Conservation (phyloP, 2,113 vertebrate genomes). For the Micromys minutus region DNA sequence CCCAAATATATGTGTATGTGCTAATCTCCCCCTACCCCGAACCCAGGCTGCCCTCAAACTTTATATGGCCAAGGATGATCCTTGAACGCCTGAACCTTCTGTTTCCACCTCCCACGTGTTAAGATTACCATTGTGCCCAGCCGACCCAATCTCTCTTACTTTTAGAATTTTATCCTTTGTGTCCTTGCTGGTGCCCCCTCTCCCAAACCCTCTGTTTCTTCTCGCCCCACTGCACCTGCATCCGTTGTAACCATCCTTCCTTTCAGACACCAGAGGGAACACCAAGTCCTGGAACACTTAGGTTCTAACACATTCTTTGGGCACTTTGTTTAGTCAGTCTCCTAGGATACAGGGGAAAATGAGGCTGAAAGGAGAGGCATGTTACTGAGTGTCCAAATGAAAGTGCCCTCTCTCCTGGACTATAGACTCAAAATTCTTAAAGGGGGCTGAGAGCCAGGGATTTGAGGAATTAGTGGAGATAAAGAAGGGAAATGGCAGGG, state of each 20-base stretch:
- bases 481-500: not conserved
- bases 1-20: not conserved
- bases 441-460: not conserved
- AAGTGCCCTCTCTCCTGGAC: conserved; percentile 8
- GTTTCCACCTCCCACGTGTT: not conserved
- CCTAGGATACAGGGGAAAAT: conserved; percentile 62
- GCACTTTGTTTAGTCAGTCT: conserved; percentile 61
- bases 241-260: conserved; percentile 12
- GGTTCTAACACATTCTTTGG: conserved; percentile 55
- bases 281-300: conserved; percentile 5
- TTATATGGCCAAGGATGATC: not conserved
- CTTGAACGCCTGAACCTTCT: not conserved
- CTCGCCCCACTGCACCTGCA: not conserved
- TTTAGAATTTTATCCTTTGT: conserved; percentile 14
- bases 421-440: conserved; percentile 3
- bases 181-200: not conserved
- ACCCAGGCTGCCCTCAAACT: not conserved
- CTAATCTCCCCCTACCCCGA: not conserved
- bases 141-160: not conserved
- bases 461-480: conserved; percentile 24
- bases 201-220: not conserved
- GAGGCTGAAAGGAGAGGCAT: not conserved
- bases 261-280: conserved; percentile 14
- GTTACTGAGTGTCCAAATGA: not conserved
- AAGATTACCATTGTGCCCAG: not conserved